Percentiles rank a stretch among this genome's conserved stretches.
phyloP scores from a whole-genome alignment of 2,797 vertebrate genomes.

The Clarias pachynema region DNA sequence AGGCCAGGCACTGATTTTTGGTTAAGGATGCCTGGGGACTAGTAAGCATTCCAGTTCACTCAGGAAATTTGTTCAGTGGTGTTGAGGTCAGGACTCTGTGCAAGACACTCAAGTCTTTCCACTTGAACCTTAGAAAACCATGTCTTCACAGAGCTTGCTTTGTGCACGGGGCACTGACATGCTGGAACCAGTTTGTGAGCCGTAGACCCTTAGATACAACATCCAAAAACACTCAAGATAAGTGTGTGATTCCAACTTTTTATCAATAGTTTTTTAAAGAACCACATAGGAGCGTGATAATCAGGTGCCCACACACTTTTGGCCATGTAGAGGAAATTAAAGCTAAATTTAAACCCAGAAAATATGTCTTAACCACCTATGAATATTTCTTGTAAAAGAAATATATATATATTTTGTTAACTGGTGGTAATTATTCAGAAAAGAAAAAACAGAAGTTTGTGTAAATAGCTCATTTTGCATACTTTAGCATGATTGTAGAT shows the following conservation, averaged over 20 bases:
- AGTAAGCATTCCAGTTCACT: neutral
- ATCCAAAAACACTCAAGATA: neutral
- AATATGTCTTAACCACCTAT: neutral
- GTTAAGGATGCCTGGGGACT: neutral
- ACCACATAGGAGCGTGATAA: neutral
- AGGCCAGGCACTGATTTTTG: neutral
- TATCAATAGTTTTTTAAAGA: neutral
- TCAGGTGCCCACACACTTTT: neutral
- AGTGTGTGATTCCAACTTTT: neutral
- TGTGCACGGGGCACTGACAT: neutral
- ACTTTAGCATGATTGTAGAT: conserved; percentile 99
- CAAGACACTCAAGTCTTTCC: neutral
- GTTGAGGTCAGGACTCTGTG: neutral
- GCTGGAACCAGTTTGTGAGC: neutral
- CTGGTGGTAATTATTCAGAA: neutral
- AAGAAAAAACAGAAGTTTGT: neutral
- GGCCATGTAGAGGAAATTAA: neutral
- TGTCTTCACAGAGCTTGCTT: neutral
- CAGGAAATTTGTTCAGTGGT: neutral
- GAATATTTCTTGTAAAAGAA: neutral
- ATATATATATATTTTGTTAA: too few relatives aligned
- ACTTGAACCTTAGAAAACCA: neutral
- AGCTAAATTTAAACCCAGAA: neutral
- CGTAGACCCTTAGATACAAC: neutral
- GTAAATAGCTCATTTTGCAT: conserved; percentile 27